Evolutionary conservation across 2,888 invertebrate genomes (phyloP).

Genomic region (Brachyptera putata): DNA sequence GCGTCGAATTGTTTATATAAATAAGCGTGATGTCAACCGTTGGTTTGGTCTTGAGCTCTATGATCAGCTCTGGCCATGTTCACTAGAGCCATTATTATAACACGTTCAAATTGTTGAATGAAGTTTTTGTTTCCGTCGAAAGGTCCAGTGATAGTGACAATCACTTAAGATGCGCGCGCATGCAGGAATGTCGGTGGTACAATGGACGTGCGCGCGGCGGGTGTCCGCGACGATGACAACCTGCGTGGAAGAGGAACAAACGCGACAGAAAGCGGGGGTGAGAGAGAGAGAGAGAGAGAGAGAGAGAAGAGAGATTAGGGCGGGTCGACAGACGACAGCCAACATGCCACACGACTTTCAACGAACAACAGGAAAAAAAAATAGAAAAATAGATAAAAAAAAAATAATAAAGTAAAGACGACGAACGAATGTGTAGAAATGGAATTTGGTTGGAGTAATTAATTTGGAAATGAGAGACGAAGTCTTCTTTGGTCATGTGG

Average conservation of each 20-base stretch:
- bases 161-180: constrained; percentile 1
- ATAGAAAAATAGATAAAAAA: no score
- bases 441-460: constrained; percentile 9
- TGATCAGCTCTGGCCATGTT: background rate
- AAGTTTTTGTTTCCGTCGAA: background rate
- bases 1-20: constrained; percentile 13
- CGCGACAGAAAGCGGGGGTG: background rate
- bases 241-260: no score
- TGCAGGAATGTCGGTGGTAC: constrained; percentile 1
- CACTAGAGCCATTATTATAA: background rate
- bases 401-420: no score
- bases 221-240: background rate
- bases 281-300: background rate
- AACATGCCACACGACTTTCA: constrained; percentile 12
- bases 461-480: constrained; percentile 13
- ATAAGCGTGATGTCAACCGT: constrained; percentile 14
- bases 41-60: constrained; percentile 4
- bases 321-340: background rate
- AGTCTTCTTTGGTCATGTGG: no score
- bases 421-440: no score
- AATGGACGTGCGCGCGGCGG: constrained; percentile 5
- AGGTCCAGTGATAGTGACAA: no score
- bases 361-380: background rate
- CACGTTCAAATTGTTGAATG: background rate
- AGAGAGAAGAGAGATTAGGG: constrained; percentile 8